Conservation (phyloP, 2,888 invertebrate genomes). For the Cheilosia scutellata region DNA sequence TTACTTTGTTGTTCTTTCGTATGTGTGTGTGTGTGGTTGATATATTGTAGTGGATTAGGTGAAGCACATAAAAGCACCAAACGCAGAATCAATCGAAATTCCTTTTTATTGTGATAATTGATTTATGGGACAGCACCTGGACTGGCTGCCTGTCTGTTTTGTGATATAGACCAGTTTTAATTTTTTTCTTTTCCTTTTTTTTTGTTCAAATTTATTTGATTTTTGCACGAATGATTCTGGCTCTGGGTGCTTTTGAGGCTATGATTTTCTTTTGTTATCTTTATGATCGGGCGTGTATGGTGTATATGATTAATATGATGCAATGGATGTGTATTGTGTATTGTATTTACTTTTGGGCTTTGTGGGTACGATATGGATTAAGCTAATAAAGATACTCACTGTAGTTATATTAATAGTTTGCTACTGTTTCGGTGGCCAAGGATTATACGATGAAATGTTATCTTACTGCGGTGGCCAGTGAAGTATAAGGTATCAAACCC, state of each 20-base stretch:
- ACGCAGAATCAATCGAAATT: slow-evolving; percentile 33
- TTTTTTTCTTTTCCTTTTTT: no score
- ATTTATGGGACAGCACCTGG: slow-evolving; percentile 49
- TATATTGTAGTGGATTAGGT: slow-evolving; percentile 2
- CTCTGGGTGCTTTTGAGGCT: slow-evolving; percentile 4
- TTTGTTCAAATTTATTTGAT: slow-evolving; percentile 1
- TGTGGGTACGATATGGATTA: slow-evolving; percentile 29
- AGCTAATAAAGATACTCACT: slow-evolving; percentile 32
- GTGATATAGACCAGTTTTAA: slow-evolving; percentile 9
- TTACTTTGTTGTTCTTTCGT: background rate
- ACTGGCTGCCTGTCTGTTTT: background rate
- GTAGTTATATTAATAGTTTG: background rate
- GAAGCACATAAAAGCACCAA: slow-evolving; percentile 21
- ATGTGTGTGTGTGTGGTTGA: background rate
- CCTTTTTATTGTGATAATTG: slow-evolving; percentile 44
- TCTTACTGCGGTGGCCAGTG: no score
- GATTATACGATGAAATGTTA: no score
- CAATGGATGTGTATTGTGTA: background rate
- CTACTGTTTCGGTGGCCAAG: background rate
- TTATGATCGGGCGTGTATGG: slow-evolving; percentile 27
- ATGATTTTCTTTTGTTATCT: slow-evolving; percentile 34
- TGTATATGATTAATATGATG: background rate
- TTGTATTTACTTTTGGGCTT: slow-evolving; percentile 28
- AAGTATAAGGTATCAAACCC: no score
- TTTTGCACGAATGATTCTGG: background rate